These are phyloP conservation scores for Zaprionus gabonicus DNA, from an alignment of 1,140 invertebrate species.

Conservation along the genomic window DNA sequence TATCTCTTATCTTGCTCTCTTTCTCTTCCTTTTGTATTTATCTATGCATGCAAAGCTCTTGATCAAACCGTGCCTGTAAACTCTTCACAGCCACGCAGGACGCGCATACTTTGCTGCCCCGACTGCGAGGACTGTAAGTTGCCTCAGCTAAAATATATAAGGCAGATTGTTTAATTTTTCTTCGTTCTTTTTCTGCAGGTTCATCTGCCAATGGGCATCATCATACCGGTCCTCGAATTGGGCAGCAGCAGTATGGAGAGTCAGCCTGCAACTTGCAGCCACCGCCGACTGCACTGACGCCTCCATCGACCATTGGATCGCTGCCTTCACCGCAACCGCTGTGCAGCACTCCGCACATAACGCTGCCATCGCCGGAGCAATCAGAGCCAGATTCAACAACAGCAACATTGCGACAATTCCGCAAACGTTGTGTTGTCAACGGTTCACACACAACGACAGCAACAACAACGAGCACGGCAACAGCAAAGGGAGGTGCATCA, in stretches of 20 bases:
- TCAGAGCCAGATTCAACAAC: slow-evolving; percentile 81
- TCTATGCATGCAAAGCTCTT: slow-evolving; percentile 39
- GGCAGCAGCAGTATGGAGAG: slow-evolving; percentile 45
- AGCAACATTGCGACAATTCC: slow-evolving; percentile 69
- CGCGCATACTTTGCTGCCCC: slow-evolving; percentile 74
- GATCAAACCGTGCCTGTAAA: slow-evolving; percentile 44
- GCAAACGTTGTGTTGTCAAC: slow-evolving; percentile 56
- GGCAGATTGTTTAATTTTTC: background rate
- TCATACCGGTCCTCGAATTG: background rate
- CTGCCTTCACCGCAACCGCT: slow-evolving; percentile 59
- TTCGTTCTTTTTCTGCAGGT: background rate
- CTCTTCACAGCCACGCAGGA: slow-evolving; percentile 36
- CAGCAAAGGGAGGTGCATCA: background rate
- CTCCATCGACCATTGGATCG: slow-evolving; percentile 65
- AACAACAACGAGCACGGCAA: slow-evolving; percentile 7
- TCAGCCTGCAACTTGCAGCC: slow-evolving; percentile 29
- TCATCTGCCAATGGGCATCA: slow-evolving; percentile 4
- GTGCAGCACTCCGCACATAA: slow-evolving; percentile 56
- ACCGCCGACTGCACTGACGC: slow-evolving; percentile 58
- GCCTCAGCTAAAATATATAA: background rate
- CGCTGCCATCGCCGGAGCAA: slow-evolving; percentile 76
- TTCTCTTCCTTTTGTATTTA: background rate
- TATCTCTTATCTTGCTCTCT: background rate
- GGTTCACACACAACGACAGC: slow-evolving; percentile 21
- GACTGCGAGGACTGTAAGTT: slow-evolving; percentile 80